Conservation (phyloP, 2,113 vertebrate species). For the Ciconia stormi region DNA sequence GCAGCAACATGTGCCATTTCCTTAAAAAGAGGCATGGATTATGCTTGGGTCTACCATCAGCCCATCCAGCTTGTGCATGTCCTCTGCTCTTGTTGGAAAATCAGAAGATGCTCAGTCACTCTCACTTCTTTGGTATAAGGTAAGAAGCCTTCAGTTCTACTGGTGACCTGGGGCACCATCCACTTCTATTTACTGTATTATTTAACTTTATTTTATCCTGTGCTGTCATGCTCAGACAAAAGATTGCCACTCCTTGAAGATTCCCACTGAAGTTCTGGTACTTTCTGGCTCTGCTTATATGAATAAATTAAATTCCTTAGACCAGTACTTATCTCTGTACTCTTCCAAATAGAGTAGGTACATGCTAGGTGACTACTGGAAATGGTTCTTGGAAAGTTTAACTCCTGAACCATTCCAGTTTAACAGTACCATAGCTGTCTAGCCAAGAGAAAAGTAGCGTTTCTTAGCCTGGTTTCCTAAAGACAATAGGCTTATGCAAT, state of each 20-base stretch:
- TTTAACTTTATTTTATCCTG: not conserved
- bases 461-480: not conserved
- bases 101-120: not conserved
- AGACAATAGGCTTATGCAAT: not conserved
- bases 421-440: not conserved
- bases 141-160: not conserved
- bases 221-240: not conserved
- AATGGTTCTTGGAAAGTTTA: not conserved
- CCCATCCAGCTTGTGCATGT: not conserved
- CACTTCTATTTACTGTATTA: not conserved
- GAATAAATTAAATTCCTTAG: not conserved
- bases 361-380: not conserved
- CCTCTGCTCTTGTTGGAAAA: not conserved
- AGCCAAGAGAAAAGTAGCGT: not conserved
- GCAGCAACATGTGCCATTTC: not conserved
- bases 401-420: not conserved
- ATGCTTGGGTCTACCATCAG: not conserved
- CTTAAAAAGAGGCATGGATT: not conserved
- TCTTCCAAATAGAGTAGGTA: not conserved
- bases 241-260: not conserved
- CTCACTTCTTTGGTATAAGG: not conserved
- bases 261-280: not conserved
- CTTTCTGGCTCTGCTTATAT: not conserved
- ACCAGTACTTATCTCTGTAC: not conserved
- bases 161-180: not conserved